Evolutionary conservation across 2,113 vertebrate genomes (phyloP), one percentile per base, ranked within the genome.

Genomic region (Meriones unguiculatus): DNA sequence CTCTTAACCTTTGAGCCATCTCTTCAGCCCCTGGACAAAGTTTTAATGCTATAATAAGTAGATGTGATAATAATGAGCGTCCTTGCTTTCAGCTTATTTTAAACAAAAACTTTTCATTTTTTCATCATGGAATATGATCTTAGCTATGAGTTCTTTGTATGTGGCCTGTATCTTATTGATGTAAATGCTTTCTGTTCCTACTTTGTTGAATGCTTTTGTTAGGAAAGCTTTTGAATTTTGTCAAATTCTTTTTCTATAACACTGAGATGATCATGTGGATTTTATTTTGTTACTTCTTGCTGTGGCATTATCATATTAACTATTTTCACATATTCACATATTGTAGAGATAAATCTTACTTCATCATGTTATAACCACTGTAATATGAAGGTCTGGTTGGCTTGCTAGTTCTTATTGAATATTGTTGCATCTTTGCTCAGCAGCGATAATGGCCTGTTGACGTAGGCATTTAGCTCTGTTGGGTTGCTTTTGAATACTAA

Each of bases 181-280:
- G 7, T 57, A 65, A 46, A 35, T 73, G 87, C 25, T 41, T 81
- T 81, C 41, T 70, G 67, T 50, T 64, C 4, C 13, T 65, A 81
- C 30, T 52, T 64, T 92, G 32, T 41, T 95, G 35, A 88, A 50
- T 41, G 22, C 25, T 89, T 95, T 92, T 67, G 41, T 88, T 38
- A 91, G 91, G 41, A 80, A 91, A 65, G 32, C 5, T 88, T 4
- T 87, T 87, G 65, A 20, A 65, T 73, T 81, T 91, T 75, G 52
- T 67, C 22, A 69, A 76, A 67, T 73, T 54, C 18, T 32, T 81
- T 87, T 84, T 95, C 75, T 69, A 17, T 46, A 84, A 13, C 67
- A 50, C 46, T 89, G 77, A 89, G n/a, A 84, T 69, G 38, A 57
- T 76, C 46, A 59, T 95, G 24, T 80, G 24, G 28, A 35, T 89